Percentiles rank a stretch among this genome's conserved stretches.
These are phyloP conservation scores for Scaptomyza montana DNA, from an alignment of 1,140 invertebrate species.

Conservation along the genomic window DNA sequence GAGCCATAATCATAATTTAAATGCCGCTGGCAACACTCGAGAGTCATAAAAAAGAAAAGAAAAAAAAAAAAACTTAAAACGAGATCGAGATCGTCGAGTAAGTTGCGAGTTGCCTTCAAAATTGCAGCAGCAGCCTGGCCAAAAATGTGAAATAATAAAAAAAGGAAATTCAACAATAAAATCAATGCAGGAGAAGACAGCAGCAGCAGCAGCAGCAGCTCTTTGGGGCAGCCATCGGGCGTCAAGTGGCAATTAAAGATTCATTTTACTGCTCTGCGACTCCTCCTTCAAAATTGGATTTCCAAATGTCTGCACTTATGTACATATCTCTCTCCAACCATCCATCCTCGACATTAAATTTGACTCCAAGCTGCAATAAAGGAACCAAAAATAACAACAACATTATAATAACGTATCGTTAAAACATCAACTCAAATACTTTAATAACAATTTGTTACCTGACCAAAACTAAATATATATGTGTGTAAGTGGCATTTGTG, in stretches of 20 bases:
- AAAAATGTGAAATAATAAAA: conserved; percentile 6
- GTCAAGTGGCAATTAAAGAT: conserved; percentile 56
- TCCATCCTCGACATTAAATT: background rate
- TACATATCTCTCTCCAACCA: background rate
- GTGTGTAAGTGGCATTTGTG: background rate
- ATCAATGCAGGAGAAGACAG: conserved; percentile 22
- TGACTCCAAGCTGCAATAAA: conserved; percentile 14
- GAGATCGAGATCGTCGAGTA: conserved; percentile 34
- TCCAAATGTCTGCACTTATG: conserved; percentile 42
- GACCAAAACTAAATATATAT: background rate
- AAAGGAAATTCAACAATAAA: conserved; percentile 15
- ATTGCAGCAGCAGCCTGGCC: conserved; percentile 12
- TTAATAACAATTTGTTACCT: conserved; percentile 20
- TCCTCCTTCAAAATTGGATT: conserved; percentile 38
- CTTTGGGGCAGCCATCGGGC: conserved; percentile 8
- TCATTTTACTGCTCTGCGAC: conserved; percentile 46
- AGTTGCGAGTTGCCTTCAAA: conserved; percentile 5
- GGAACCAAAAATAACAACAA: background rate
- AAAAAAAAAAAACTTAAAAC: background rate
- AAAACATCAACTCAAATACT: conserved; percentile 10
- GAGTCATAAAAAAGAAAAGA: conserved; percentile 38
- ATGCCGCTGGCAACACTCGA: conserved; percentile 45
- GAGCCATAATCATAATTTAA: conserved; percentile 57
- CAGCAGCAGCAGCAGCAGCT: background rate
- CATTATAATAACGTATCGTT: conserved; percentile 9